Evolutionary conservation across 1,140 invertebrate species (phyloP).

Genomic region (Bactericera cockerelli): DNA sequence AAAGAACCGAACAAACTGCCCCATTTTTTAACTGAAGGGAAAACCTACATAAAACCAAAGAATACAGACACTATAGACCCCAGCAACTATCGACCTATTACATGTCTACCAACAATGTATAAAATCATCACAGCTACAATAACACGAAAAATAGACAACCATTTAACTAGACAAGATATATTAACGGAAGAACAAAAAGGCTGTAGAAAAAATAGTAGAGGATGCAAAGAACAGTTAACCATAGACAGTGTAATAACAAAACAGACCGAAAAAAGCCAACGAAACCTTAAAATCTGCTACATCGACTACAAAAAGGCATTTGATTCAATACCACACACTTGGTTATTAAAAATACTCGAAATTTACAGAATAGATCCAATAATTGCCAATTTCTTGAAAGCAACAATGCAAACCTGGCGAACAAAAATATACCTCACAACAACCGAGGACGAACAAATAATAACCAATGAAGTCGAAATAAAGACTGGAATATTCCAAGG

Average conservation of each 20-base stretch:
- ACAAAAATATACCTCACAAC: not conserved
- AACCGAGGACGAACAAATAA: not conserved
- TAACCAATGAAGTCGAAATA: not conserved
- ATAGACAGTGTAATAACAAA: conserved; percentile 18
- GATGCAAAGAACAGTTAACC: conserved; percentile 20
- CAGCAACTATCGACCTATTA: not conserved
- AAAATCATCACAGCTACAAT: conserved; percentile 16
- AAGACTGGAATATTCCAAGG: conserved; percentile 16
- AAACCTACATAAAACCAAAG: not conserved
- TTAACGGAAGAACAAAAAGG: conserved; percentile 22
- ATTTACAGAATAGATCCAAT: conserved; percentile 16
- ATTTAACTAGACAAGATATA: conserved; percentile 15
- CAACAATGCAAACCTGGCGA: not conserved
- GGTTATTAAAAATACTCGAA: conserved; percentile 6
- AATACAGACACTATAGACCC: not conserved
- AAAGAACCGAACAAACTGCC: not conserved
- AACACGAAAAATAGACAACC: conserved; percentile 15
- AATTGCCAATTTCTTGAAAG: not conserved
- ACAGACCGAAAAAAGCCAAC: conserved; percentile 14
- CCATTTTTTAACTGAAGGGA: not conserved
- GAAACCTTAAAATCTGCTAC: conserved; percentile 15
- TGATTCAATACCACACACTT: conserved; percentile 1
- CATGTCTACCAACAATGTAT: conserved; percentile 1
- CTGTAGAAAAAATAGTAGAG: conserved; percentile 16
- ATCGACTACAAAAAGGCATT: conserved; percentile 22